Base-by-base conservation (phyloP, 2,113 vertebrate genomes). In the Scolopax mira region DNA sequence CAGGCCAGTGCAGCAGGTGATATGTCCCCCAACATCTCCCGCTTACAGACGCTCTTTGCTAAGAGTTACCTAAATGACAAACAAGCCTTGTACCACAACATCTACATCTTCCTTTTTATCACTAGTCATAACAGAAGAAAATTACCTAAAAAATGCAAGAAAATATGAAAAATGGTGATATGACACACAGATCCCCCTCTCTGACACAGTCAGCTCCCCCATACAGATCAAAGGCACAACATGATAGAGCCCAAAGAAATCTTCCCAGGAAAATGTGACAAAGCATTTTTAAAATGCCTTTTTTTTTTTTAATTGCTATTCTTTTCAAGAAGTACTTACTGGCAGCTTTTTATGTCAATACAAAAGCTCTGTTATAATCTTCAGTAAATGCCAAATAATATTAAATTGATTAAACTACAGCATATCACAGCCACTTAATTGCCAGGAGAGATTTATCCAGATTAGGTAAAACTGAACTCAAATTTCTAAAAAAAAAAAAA, bases 181-280 rank as follows among this genome's bases (percentile, higher is more conserved):
- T 69, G 66, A 86, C 31, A 74, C 70, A 74, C 7, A 2, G 4
- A 42, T 66, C 17, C 10, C 27, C 18, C 33, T 51, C 58, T 65
- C 41, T 49, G 33, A 70, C 37, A 52, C 10, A 74, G 41, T 42
- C 28, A 73, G 9, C 41, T 80, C 73, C 11, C n/a, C 8, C 0
- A 54, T 72, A 65, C 58, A 39, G 46, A 87, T 82, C 80, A 90
- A 96, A 96, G 93, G 95, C 95, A 96, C 93, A 75, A 60, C 66
- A 93, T 65, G 57, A 96, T 49, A 39, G 11, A 89, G 72, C 73
- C 83, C 52, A 58, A 88, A 87, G 51, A 44, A 62, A 10, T 39
- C 42, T 69, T 92, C 33, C 33, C 46, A 82, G 71, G 23, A 93
- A 90, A 62, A 81, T 13, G 33, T 39, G 33, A 75, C 65, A 84